Base-by-base conservation (phyloP, 2,797 vertebrate genomes). In the Acanthurus tractus region DNA sequence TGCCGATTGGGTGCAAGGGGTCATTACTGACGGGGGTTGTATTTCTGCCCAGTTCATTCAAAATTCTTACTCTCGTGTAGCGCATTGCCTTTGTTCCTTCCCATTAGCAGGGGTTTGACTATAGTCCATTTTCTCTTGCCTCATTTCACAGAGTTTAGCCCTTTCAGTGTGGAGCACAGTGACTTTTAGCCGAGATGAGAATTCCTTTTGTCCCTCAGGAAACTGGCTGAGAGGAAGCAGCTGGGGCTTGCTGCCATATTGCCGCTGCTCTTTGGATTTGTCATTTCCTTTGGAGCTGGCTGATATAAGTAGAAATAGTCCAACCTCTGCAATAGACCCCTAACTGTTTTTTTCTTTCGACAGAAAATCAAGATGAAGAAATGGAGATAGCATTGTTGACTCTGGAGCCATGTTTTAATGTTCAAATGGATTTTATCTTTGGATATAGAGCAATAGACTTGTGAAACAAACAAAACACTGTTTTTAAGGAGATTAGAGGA, bases 221-320 rank as follows among this genome's bases (percentile, higher is more conserved):
- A 95, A 90, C 90, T 85, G 34, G 82, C 86, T 90, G 91, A 93
- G 91, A 92, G 94, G 94, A 95, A 94, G 92, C 94, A 93, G 94
- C 94, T 95, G 95, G 79, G 78, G 82, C 88, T 87, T 53, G 79
- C 86, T 91, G 85, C 89, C 91, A 88, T 93, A 88, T 91, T 93
- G 91, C 93, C 90, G 81, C 88, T 88, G 86, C 90, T 92, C 83
- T 86, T 76, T 91, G 88, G 88, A 94, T 93, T 92, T 94, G 93
- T 93, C 91, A 94, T 95, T 96, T 96, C 94, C 95, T 96, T 92
- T 93, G 71, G 87, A 83, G 90, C 87, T 76, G 81, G 80, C 66
- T 46, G 64, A 74, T 89, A 56, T 54, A 77, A 78, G 86, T 75
- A 86, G 84, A 58, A 86, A 79, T 63, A 83, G 57, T 82, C 70